Percentiles rank a stretch among this genome's conserved stretches.
phyloP scores from a whole-genome alignment of 2,113 vertebrate genomes.

The Malurus alboscapulatus region DNA sequence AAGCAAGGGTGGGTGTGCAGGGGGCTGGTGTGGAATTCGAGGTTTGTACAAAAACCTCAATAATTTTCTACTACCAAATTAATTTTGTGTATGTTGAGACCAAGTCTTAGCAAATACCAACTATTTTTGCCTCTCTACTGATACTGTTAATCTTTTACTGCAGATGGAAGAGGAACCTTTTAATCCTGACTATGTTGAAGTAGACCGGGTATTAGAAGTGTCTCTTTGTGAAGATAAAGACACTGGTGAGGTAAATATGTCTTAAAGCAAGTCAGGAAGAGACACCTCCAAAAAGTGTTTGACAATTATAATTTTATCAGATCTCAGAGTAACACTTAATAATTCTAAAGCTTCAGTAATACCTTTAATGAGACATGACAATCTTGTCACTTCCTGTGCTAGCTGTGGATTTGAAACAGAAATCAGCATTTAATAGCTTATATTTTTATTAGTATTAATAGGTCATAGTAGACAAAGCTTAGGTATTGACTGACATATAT shows the following conservation, averaged over 20 bases:
- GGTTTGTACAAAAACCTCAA: neutral
- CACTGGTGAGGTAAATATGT: slow-evolving; percentile 88
- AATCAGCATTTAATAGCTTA: neutral
- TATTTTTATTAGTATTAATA: neutral
- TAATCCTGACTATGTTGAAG: slow-evolving; percentile 98
- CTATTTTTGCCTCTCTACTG: neutral
- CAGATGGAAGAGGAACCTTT: slow-evolving; percentile 98
- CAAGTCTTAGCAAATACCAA: neutral
- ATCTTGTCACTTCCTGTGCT: neutral
- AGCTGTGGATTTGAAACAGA: neutral
- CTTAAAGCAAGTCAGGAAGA: neutral
- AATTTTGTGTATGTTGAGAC: neutral
- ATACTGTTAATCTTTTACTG: slow-evolving; percentile 41
- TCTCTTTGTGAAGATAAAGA: slow-evolving; percentile 98
- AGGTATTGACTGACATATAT: neutral
- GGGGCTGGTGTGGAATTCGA: neutral
- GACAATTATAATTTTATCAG: neutral
- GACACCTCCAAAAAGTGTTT: neutral
- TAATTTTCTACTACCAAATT: neutral
- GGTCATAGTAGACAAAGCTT: neutral
- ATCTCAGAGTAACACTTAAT: neutral
- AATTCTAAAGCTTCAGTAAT: neutral
- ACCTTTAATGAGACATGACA: neutral
- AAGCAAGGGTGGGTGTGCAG: fast-evolving
- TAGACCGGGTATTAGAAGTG: slow-evolving; percentile 95